Base-by-base conservation (phyloP, 2,797 vertebrate species). In the Phrynocephalus forsythii region DNA sequence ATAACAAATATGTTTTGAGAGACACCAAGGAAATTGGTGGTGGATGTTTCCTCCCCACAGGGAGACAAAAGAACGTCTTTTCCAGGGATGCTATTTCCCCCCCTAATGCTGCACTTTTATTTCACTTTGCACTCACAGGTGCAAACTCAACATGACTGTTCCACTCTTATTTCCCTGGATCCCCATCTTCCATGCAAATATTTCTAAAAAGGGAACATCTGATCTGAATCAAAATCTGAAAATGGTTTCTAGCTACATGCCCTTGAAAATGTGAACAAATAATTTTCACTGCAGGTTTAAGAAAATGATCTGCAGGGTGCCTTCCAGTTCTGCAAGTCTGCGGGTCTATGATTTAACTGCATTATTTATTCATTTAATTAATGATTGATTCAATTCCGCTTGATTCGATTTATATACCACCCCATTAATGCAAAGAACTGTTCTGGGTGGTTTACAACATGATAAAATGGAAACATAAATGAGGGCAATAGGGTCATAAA, bases 1-100 rank as follows among this genome's bases (percentile, higher is more conserved):
- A 83, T 69, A 94, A 91, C 73, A 93, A 92, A 89, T 84, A 0
- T 77, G 88, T 94, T 94, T 86, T 86, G 38, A 3, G 3, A 90
- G 50, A 73, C 38, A 28, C 50, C 68, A 48, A 94, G 86, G 52
- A 48, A 67, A 13, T 67, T 11, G 44, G 77, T 28, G 72, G 38
- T 3, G 3, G 38, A 5, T 44, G 38, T 44, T 44, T 44, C 38
- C 38, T 44, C 38, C 38, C 38, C 38, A 44, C 38, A 56, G 52
- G 52, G 52, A 56, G 52, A 56, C 38, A 44, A 84, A 89, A 90
- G 91, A 44, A 15, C 48, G 72, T 24, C 73, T 77, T 84, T 79
- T 50, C 13, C 50, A 44, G 8, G 50, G 67, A 83, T 87, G 83
- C 44, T 24, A 82, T 3, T 87, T 89, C 92, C 87, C 52, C 52